Conservation (phyloP, 1,140 invertebrate species). For the Drosophila suzukii region DNA sequence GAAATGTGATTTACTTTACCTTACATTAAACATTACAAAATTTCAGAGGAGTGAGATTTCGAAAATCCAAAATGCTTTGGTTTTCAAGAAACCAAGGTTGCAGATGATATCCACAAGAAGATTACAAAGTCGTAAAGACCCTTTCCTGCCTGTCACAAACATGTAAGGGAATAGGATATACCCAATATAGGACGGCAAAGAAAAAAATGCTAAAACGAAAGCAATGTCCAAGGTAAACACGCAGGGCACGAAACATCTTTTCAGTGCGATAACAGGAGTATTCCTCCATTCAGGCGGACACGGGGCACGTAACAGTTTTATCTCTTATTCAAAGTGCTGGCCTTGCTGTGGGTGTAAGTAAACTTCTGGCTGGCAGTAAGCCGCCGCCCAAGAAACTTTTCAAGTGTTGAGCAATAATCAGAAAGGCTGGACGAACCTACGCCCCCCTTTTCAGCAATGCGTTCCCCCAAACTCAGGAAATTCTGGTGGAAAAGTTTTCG, state of each 20-base stretch:
- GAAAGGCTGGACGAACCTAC: conserved; percentile 62
- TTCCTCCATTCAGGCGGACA: conserved; percentile 72
- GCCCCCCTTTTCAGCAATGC: conserved; percentile 17
- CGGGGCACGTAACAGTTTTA: conserved; percentile 78
- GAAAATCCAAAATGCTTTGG: neutral
- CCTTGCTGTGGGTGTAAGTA: conserved; percentile 50
- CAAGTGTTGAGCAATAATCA: conserved; percentile 80
- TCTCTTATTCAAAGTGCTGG: conserved; percentile 77
- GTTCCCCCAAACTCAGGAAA: conserved; percentile 1
- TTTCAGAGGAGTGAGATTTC: no score
- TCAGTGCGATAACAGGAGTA: conserved; percentile 79
- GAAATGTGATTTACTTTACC: no score
- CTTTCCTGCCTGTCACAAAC: neutral
- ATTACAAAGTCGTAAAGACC: neutral
- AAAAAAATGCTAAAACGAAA: conserved; percentile 2
- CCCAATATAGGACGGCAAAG: conserved; percentile 1
- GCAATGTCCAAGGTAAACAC: conserved; percentile 67
- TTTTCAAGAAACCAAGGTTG: neutral
- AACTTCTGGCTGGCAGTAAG: conserved; percentile 31
- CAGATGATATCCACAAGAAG: no score
- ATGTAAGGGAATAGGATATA: neutral
- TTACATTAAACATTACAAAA: no score
- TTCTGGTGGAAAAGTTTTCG: conserved; percentile 54
- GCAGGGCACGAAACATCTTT: conserved; percentile 77
- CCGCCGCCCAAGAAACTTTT: conserved; percentile 62